These are phyloP conservation scores for Argopecten irradians DNA, from an alignment of 1,140 invertebrate species.

Conservation along the genomic window DNA sequence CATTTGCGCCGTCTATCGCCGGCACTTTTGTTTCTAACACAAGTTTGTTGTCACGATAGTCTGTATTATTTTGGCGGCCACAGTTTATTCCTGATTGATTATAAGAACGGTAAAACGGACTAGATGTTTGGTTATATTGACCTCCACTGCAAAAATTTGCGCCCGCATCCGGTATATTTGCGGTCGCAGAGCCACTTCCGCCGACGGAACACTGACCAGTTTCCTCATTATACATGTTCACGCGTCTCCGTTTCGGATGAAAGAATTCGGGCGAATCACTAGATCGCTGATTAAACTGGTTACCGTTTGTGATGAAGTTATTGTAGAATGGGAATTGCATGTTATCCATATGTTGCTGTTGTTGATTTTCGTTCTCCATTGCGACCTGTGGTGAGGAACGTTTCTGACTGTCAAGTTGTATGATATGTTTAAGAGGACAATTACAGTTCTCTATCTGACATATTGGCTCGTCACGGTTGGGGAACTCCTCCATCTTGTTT, in stretches of 20 bases:
- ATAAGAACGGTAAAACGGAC: not conserved
- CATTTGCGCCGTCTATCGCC: not conserved
- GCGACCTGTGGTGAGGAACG: not conserved
- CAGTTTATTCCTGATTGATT: not conserved
- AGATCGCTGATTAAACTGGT: not conserved
- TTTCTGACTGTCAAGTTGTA: conserved; percentile 41
- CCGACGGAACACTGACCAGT: not conserved
- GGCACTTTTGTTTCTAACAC: not conserved
- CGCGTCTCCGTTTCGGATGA: not conserved
- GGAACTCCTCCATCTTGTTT: conserved; percentile 41
- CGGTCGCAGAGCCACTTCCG: not conserved
- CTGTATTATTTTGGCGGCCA: not conserved
- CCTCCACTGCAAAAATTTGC: not conserved
- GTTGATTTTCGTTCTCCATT: not conserved
- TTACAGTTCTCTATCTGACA: conserved; percentile 49
- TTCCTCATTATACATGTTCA: conserved; percentile 1
- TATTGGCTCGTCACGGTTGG: conserved; percentile 42
- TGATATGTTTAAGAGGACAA: conserved; percentile 50
- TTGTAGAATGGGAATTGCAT: not conserved
- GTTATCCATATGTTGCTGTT: not conserved
- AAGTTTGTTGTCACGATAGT: not conserved
- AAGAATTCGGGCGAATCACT: not conserved
- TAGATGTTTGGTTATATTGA: not conserved
- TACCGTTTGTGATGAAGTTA: not conserved
- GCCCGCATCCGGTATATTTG: not conserved